A percentile compares a stretch with the other conserved stretches of the same genome.
phyloP scores from a whole-genome alignment of 2,113 vertebrate genomes.

The Equus przewalskii region DNA sequence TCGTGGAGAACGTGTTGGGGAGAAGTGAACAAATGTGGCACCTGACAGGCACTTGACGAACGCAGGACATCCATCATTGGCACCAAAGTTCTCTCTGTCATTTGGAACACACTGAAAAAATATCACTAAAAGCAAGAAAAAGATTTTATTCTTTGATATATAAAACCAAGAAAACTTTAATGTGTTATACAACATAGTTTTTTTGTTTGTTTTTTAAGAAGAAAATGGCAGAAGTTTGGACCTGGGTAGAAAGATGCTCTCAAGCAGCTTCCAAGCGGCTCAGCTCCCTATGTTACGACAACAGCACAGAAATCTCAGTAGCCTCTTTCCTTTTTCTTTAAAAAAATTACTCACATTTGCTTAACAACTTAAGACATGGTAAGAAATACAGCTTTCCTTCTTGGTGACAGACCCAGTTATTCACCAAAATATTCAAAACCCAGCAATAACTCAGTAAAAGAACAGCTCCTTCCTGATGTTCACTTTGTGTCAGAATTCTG shows the following conservation, averaged over 20 bases:
- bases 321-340: constrained; percentile 64
- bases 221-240: constrained; percentile 81
- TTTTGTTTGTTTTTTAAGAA: constrained; percentile 59
- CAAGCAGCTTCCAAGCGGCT: constrained; percentile 72
- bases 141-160: constrained; percentile 87
- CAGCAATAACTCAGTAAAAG: constrained; percentile 41
- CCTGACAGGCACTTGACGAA: not conserved
- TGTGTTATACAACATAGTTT: constrained; percentile 81
- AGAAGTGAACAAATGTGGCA: not conserved
- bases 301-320: constrained; percentile 33
- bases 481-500: constrained; percentile 53
- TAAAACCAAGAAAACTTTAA: constrained; percentile 86
- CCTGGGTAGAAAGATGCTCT: constrained; percentile 88
- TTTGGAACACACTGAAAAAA: not conserved
- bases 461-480: not conserved
- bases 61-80: not conserved
- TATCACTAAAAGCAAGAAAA: constrained; percentile 34
- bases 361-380: constrained; percentile 62
- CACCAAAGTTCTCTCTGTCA: not conserved
- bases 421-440: constrained; percentile 20
- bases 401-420: constrained; percentile 50
- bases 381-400: constrained; percentile 46
- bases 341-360: constrained; percentile 76
- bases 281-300: constrained; percentile 80
- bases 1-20: not conserved